Conservation (phyloP, 1,140 invertebrate genomes). For the Ips typographus region DNA sequence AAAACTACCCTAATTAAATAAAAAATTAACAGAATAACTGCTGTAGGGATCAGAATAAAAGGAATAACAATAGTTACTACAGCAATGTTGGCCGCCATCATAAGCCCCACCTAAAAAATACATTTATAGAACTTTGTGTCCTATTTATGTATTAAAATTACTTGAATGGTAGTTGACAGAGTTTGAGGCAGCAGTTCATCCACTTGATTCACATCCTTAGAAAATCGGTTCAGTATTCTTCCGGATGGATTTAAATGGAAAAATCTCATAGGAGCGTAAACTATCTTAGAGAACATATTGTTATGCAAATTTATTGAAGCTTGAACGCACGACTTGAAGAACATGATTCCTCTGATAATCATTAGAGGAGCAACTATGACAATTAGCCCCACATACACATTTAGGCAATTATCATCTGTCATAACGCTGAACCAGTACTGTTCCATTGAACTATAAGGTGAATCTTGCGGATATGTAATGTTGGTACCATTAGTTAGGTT, state of each 20-base stretch:
- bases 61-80: constrained; percentile 28
- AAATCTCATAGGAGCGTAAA: constrained; percentile 81
- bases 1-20: constrained; percentile 71
- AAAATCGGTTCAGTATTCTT: constrained; percentile 74
- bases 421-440: constrained; percentile 4
- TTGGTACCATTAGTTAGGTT: constrained; percentile 68
- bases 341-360: constrained; percentile 70
- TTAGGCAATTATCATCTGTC: constrained; percentile 56
- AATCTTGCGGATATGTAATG: constrained; percentile 22
- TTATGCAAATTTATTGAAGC: constrained; percentile 70
- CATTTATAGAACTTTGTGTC: neutral
- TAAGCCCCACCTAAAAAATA: constrained; percentile 32
- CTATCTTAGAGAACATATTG: constrained; percentile 77
- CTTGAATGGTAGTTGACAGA: constrained; percentile 71
- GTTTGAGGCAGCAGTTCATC: constrained; percentile 79
- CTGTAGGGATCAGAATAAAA: constrained; percentile 31
- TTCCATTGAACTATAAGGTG: neutral
- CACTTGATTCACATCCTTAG: constrained; percentile 75
- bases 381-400: constrained; percentile 84
- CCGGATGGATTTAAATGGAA: constrained; percentile 84
- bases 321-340: constrained; percentile 63
- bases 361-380: constrained; percentile 65
- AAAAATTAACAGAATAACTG: constrained; percentile 52
- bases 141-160: constrained; percentile 54
- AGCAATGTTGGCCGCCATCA: constrained; percentile 25